Evolutionary conservation across 2,797 vertebrate species (phyloP).

Genomic region (Gymnothorax javanicus): DNA sequence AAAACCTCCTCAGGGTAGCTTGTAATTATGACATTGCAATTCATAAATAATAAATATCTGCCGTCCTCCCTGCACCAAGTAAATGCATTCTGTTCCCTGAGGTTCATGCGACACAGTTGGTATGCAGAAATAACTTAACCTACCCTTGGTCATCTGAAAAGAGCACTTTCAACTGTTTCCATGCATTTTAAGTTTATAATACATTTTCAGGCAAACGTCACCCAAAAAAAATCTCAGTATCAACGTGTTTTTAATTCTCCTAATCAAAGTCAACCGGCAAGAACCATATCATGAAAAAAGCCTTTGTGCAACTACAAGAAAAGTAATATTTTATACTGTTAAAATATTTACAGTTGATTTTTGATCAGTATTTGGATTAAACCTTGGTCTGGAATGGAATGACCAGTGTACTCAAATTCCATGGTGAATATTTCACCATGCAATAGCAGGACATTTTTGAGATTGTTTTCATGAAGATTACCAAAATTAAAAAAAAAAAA

Average conservation of each 20-base stretch:
- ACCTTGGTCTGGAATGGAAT: not conserved
- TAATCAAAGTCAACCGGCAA: not conserved
- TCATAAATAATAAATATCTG: slow-evolving; percentile 7
- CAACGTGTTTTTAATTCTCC: not conserved
- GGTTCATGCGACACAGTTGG: not conserved
- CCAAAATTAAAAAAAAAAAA: not conserved
- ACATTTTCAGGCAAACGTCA: not conserved
- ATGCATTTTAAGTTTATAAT: not conserved
- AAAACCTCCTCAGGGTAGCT: not conserved
- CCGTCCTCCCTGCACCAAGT: slow-evolving; percentile 7
- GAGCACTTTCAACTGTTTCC: not conserved
- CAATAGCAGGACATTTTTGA: not conserved
- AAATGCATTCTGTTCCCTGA: not conserved
- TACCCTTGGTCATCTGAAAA: not conserved
- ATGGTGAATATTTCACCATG: no score
- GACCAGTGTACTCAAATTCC: not conserved
- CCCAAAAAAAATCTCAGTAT: not conserved
- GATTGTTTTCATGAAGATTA: not conserved
- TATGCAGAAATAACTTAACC: not conserved
- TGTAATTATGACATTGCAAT: slow-evolving; percentile 6
- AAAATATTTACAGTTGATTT: not conserved
- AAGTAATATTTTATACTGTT: not conserved
- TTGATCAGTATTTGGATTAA: not conserved
- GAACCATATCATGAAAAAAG: not conserved
- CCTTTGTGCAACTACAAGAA: not conserved